Base-by-base conservation (phyloP, 2,797 vertebrate genomes). In the Falco concolor region DNA sequence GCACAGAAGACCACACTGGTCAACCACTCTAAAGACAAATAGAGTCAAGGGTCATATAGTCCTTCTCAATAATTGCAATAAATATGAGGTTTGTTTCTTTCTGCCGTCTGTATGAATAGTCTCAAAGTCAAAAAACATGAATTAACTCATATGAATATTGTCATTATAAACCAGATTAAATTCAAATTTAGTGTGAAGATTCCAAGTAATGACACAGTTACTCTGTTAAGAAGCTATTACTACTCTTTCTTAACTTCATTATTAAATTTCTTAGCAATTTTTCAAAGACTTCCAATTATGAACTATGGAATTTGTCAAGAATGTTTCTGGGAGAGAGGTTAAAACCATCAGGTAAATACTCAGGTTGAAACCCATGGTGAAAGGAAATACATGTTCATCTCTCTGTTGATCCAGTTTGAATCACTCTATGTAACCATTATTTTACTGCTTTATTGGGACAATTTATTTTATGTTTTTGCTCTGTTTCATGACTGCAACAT, bases 401-500 rank as follows among this genome's bases (percentile, higher is more conserved):
- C 64, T 47, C 23, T 68, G 45, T 50, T 57, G 17, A 89, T 90
- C 94, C 88, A 84, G 15, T 88, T 74, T 93, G 80, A 88, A 91
- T 91, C 32, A 88, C 32, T 67, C 59, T 34, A 32, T 36, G 25
- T 53, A 80, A 74, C 63, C 13, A 60, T 44, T 79, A 77, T 79
- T 93, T 94, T 95, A 95, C 40, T 90, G 77, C 42, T 96, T 96
- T 95, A 96, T 88, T 90, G 88, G 87, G 80, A 93, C 70, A 82
- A 96, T 96, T 76, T 97, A 7, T 89, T 94, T 96, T 93, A 86
- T 84, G 49, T 87, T 95, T 96, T 94, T 28, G 6, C 30, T 76
- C 40, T 49, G 28, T 87, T 95, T 90, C 87, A 74, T 79, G 70
- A 82, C 85, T 86, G 80, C 74, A 87, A 56, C 65, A 67, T 90